Evolutionary conservation across 2,113 vertebrate species (phyloP).

Genomic region (Jaculus jaculus): DNA sequence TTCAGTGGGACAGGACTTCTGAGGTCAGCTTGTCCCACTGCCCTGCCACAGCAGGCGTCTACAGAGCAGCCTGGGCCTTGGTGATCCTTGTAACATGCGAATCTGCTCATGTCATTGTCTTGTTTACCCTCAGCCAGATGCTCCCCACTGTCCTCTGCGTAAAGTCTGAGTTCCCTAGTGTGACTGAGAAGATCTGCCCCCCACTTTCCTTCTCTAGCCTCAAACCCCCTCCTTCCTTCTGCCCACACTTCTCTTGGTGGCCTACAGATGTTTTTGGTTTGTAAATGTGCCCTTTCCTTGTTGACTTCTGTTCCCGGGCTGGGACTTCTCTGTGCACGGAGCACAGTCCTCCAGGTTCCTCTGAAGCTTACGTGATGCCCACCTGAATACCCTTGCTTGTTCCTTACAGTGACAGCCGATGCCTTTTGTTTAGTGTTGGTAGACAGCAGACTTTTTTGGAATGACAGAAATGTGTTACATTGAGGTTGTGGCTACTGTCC

Average conservation of each 20-base stretch:
- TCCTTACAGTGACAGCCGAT: not conserved
- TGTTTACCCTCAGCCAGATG: not conserved
- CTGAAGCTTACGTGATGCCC: not conserved
- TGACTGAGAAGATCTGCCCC: not conserved
- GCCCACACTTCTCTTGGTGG: not conserved
- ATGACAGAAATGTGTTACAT: not conserved
- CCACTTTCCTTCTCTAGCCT: not conserved
- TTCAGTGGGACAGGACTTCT: not conserved
- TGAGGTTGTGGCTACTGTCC: not conserved
- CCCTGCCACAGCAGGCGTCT: not conserved
- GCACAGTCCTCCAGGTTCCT: not conserved
- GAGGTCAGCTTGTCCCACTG: not conserved
- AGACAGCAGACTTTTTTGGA: not conserved
- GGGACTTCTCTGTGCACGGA: not conserved
- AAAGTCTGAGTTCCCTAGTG: not conserved
- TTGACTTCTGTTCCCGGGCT: not conserved
- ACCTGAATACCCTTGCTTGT: not conserved
- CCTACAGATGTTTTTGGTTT: not conserved
- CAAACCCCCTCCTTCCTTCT: not conserved
- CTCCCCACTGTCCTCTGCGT: not conserved
- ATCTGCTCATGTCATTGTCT: not conserved
- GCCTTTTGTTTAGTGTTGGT: not conserved
- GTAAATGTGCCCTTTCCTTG: not conserved
- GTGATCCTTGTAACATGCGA: conserved; percentile 25
- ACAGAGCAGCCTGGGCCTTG: not conserved